Base-by-base conservation (phyloP, 2,797 vertebrate species). In the Microtus agrestis region DNA sequence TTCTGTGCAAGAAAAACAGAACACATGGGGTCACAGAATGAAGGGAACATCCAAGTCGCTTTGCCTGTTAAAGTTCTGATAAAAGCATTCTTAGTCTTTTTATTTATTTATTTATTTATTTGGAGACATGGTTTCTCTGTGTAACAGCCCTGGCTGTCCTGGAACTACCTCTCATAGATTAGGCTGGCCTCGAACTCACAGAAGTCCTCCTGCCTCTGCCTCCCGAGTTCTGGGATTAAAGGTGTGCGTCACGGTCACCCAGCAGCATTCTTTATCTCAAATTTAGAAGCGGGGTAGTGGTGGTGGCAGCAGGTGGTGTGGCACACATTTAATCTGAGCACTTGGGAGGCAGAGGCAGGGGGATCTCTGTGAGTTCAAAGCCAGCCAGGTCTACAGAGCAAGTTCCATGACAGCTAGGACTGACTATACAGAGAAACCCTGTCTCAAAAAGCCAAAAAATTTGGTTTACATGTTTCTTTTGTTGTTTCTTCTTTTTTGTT, bases 1-100 rank as follows among this genome's bases (percentile, higher is more conserved):
- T 95, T 92, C 81, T 92, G 61, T 77, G 77, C 84, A 87, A 61
- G 56, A 88, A 78, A 81, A 76, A 56, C 69, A 65, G 86, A 93
- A 56, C n/a, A 85, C 7, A 43, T 40, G 80, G 73, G 40, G 67
- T 65, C 14, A 6, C 63, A 71, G 69, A 34, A 91, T 63, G 1
- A 48, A 73, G 46, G 67, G 12, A 80, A 87, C 65, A 92, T 80
- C 43, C 61, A 91, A 95, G 87, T 77, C 84, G 74, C 67, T 86
- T 91, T 87, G 48, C n/a, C 48, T 27, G 14, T 73, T 85, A 91
- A 87, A 14, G 1, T 94, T 80, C 40, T 76, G 31, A 69, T 23
- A 86, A 43, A 67, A 90, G 69, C 92, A 91, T 54, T 93, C 43
- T 90, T 94, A 61, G 43, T 81, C 37, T 23, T 86, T 15, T 6